Conservation (phyloP, 2,113 vertebrate species). For the Catharus minimus region DNA sequence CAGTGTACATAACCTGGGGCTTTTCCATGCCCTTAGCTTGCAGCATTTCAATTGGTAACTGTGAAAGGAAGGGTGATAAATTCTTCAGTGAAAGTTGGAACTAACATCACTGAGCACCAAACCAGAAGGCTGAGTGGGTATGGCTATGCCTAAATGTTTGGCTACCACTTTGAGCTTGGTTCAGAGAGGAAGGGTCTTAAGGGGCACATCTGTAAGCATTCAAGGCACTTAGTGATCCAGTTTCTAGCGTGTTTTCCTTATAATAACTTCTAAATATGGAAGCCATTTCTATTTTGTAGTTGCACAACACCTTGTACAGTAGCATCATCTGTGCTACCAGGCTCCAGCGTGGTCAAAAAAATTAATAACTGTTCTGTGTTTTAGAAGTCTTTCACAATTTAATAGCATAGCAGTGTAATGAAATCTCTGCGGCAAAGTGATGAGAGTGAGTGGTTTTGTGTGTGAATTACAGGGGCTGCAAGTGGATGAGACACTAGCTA, state of each 20-base stretch:
- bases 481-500: background rate
- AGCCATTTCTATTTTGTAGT: background rate
- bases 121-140: background rate
- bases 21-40: background rate
- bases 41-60: background rate
- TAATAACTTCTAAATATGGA: background rate
- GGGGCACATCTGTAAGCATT: background rate
- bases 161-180: background rate
- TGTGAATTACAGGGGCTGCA: conserved; percentile 16
- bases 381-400: background rate
- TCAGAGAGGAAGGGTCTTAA: background rate
- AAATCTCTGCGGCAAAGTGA: background rate
- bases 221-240: background rate
- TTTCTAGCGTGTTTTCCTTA: background rate
- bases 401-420: background rate
- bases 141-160: background rate
- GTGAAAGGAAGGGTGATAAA: background rate
- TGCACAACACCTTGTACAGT: background rate
- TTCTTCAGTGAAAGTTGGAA: background rate
- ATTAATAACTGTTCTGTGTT: background rate
- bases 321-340: background rate
- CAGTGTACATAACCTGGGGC: accelerated
- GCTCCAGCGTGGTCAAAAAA: background rate
- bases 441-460: conserved; percentile 1
- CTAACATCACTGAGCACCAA: background rate